A percentile compares a stretch with the other conserved stretches of the same genome.
Conservation (phyloP, 2,797 vertebrate species). For the Microctenopoma lineatum region DNA sequence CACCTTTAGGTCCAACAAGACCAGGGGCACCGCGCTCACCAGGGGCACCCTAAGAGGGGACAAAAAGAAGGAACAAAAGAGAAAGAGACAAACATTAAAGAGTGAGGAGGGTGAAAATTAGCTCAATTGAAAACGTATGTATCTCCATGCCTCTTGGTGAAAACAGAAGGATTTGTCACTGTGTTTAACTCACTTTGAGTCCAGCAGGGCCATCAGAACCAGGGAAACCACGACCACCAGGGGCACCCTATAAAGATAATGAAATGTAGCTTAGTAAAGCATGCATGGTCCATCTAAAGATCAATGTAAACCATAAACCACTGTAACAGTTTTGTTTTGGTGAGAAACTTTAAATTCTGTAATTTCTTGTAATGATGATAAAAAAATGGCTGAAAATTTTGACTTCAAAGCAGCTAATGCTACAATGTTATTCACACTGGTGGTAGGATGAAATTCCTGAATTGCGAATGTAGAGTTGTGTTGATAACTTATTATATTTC, state of each 20-base stretch:
- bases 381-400: too few species aligned
- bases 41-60: slow-evolving; percentile 84
- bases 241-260: slow-evolving; percentile 84
- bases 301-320: background rate
- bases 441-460: background rate
- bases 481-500: background rate
- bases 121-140: background rate
- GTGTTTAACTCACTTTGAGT: slow-evolving; percentile 86
- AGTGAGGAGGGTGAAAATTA: background rate
- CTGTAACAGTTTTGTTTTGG: background rate
- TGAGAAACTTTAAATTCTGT: background rate
- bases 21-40: slow-evolving; percentile 93
- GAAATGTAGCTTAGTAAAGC: slow-evolving; percentile 21
- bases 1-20: slow-evolving; percentile 89
- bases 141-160: background rate
- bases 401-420: background rate
- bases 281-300: background rate
- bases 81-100: background rate
- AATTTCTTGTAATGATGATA: too few species aligned
- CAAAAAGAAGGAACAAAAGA: background rate
- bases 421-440: background rate
- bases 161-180: background rate
- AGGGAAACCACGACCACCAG: slow-evolving; percentile 96
- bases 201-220: slow-evolving; percentile 91
- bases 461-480: background rate